A percentile compares a stretch with the other conserved stretches of the same genome.
phyloP scores from a whole-genome alignment of 2,113 vertebrate genomes.

The Pampusana beccarii region DNA sequence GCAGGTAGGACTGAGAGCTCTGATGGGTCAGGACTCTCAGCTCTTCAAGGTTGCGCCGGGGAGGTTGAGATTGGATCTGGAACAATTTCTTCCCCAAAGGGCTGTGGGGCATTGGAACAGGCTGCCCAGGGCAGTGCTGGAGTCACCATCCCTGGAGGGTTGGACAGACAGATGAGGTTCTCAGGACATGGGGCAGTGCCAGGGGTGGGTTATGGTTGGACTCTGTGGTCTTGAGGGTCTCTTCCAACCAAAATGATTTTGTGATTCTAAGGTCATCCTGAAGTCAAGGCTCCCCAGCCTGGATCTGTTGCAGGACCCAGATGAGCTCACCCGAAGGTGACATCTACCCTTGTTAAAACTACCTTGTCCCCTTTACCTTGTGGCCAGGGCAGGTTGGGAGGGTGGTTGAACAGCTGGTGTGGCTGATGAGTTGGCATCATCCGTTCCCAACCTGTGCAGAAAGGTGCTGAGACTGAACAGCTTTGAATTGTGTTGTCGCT shows the following conservation, averaged over 20 bases:
- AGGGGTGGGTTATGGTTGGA: no score
- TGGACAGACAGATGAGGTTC: no score
- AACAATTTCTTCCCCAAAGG: no score
- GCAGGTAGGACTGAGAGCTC: not conserved
- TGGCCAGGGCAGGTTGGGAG: not conserved
- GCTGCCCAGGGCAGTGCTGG: no score
- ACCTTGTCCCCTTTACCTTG: rapidly evolving
- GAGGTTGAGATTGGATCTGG: no score
- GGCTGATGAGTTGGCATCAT: not conserved
- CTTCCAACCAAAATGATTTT: no score
- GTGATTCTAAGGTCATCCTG: not conserved
- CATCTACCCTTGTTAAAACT: not conserved
- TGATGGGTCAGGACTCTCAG: rapidly evolving
- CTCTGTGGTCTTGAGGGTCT: no score
- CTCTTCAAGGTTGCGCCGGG: not conserved
- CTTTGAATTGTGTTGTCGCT: not conserved
- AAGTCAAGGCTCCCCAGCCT: not conserved
- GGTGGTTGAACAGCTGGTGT: not conserved
- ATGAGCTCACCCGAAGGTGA: not conserved
- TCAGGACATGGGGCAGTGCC: no score
- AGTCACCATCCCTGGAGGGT: no score
- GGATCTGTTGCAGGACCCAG: not conserved
- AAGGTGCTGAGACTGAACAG: not conserved
- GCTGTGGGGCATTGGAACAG: no score
- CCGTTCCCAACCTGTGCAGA: not conserved